These are phyloP conservation scores for Clistopyga incitator DNA, from an alignment of 2,888 invertebrate genomes.

Conservation along the genomic window DNA sequence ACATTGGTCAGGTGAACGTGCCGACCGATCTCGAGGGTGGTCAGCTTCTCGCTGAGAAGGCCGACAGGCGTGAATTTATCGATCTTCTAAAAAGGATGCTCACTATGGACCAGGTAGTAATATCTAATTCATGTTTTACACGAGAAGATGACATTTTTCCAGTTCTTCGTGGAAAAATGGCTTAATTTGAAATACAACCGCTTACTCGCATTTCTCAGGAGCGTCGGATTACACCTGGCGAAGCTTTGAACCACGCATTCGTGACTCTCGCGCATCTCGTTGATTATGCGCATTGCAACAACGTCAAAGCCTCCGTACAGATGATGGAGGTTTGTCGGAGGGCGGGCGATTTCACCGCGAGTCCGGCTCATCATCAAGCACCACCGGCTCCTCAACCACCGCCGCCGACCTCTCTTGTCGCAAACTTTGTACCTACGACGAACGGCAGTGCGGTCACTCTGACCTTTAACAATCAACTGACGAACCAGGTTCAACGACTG, in stretches of 20 bases:
- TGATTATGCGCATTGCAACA: slow-evolving; percentile 98
- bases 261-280: slow-evolving; percentile 96
- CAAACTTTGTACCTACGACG: slow-evolving; percentile 91
- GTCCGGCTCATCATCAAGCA: slow-evolving; percentile 86
- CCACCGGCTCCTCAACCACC: slow-evolving; percentile 84
- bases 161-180: too few species aligned
- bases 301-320: slow-evolving; percentile 98
- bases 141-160: not conserved
- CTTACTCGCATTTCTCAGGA: slow-evolving; percentile 86
- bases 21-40: slow-evolving; percentile 99
- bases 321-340: slow-evolving; percentile 95
- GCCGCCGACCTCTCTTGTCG: slow-evolving; percentile 88
- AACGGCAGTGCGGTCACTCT: slow-evolving; percentile 94
- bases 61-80: slow-evolving; percentile 98
- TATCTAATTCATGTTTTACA: slow-evolving; percentile 80
- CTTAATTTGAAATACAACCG: not conserved
- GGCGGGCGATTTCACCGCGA: slow-evolving; percentile 85
- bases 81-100: slow-evolving; percentile 99
- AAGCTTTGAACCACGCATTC: slow-evolving; percentile 97
- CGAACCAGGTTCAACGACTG: slow-evolving; percentile 90
- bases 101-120: slow-evolving; percentile 96
- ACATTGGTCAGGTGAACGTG: slow-evolving; percentile 98
- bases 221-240: slow-evolving; percentile 96
- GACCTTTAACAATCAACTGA: slow-evolving; percentile 95
- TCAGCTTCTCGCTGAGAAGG: slow-evolving; percentile 98